phyloP scores from a whole-genome alignment of 35 echinoderm and acorn worm genomes.

The Nesometra sesokonis region DNA sequence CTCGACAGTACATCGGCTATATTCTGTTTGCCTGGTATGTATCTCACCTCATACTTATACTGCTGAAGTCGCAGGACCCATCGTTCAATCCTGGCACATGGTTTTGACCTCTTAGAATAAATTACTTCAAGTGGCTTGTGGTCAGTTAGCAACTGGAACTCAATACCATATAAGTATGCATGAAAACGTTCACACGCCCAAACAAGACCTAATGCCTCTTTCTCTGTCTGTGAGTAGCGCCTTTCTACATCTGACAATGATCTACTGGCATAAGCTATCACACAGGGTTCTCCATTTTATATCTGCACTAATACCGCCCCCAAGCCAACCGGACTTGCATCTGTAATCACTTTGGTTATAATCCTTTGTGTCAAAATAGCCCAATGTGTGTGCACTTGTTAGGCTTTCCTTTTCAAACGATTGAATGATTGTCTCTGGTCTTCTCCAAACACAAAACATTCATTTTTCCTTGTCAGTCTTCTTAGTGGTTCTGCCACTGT shows the following conservation, averaged over 20 bases:
- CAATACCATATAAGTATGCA: conserved; percentile 33
- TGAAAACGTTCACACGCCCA: conserved; percentile 51
- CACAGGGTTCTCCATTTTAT: conserved; percentile 13
- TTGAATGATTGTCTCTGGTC: conserved; percentile 25
- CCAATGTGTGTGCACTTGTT: conserved; percentile 13
- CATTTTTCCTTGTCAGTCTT: conserved; percentile 7
- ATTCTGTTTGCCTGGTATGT: conserved; percentile 12
- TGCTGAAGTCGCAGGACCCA: conserved; percentile 11
- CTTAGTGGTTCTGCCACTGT: conserved; percentile 44
- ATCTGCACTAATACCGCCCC: conserved; percentile 44
- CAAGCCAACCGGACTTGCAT: conserved; percentile 45
- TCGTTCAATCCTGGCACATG: not conserved
- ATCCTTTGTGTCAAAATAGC: conserved; percentile 23
- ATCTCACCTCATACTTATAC: conserved; percentile 15
- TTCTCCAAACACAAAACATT: conserved; percentile 12
- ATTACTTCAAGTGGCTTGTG: conserved; percentile 44
- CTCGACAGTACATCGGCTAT: conserved; percentile 37
- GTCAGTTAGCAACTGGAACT: conserved; percentile 30
- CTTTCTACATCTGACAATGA: conserved; percentile 16
- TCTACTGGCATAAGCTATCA: conserved; percentile 50
- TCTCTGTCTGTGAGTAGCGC: conserved; percentile 56
- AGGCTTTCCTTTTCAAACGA: conserved; percentile 3
- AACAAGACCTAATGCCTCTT: conserved; percentile 43
- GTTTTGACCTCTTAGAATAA: conserved; percentile 2
- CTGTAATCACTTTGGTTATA: conserved; percentile 21